phyloP scores from a whole-genome alignment of 2,797 vertebrate species.

The Chiroxiphia lanceolata region DNA sequence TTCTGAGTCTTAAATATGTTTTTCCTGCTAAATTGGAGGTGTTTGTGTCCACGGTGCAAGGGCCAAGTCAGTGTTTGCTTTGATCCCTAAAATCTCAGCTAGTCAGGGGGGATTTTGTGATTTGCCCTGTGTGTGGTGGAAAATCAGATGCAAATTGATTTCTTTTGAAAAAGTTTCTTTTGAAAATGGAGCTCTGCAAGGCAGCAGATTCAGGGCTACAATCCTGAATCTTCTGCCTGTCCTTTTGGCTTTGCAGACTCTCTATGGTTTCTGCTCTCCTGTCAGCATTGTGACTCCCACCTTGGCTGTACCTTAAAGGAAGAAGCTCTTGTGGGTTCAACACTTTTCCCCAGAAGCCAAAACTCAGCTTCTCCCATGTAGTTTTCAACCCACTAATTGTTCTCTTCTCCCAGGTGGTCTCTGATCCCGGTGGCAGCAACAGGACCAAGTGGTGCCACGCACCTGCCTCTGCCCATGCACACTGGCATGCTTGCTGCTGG shows the following conservation, averaged over 20 bases:
- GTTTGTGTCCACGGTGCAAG: neutral
- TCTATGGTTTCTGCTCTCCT: neutral
- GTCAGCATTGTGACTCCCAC: rapidly evolving
- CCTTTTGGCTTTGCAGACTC: neutral
- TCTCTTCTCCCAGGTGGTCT: neutral
- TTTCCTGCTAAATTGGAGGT: slow-evolving; percentile 6
- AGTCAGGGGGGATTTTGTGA: neutral
- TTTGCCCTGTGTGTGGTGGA: neutral
- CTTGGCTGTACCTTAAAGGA: neutral
- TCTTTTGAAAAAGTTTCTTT: neutral
- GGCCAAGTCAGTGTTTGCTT: neutral
- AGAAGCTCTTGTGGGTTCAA: neutral
- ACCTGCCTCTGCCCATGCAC: neutral
- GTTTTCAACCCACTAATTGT: neutral
- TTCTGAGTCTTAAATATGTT: neutral
- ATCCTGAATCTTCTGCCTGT: neutral
- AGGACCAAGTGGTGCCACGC: rapidly evolving
- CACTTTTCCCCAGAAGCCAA: neutral
- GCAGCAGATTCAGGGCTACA: neutral
- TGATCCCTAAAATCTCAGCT: neutral
- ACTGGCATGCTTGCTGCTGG: rapidly evolving
- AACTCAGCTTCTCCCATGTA: neutral
- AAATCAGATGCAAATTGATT: neutral
- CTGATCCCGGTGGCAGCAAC: neutral
- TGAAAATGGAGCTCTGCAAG: neutral